Conservation (phyloP, 2,113 vertebrate genomes). For the Sorex araneus region DNA sequence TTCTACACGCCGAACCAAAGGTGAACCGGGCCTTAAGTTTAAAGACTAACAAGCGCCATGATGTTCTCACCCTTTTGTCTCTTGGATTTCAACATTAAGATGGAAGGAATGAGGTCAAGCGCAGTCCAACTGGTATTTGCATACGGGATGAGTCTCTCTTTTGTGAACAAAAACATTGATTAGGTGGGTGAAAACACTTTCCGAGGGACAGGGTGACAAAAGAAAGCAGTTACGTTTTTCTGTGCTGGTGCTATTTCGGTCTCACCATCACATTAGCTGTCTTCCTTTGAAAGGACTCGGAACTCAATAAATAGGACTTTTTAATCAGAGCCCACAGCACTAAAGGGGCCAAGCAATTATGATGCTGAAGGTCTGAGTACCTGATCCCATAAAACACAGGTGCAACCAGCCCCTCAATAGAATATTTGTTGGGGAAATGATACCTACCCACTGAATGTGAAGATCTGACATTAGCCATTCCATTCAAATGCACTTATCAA, state of each 20-base stretch:
- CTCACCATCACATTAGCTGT: slow-evolving; percentile 46
- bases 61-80: slow-evolving; percentile 57
- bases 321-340: slow-evolving; percentile 50
- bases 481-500: slow-evolving; percentile 66
- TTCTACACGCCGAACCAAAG: slow-evolving; percentile 54
- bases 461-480: slow-evolving; percentile 45
- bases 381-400: slow-evolving; percentile 49
- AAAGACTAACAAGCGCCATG: slow-evolving; percentile 30
- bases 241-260: slow-evolving; percentile 57
- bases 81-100: slow-evolving; percentile 60
- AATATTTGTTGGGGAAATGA: neutral
- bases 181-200: slow-evolving; percentile 69
- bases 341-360: slow-evolving; percentile 60
- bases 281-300: slow-evolving; percentile 53
- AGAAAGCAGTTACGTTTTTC: slow-evolving; percentile 62
- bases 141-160: slow-evolving; percentile 62
- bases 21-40: slow-evolving; percentile 67
- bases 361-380: neutral
- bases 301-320: slow-evolving; percentile 64
- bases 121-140: slow-evolving; percentile 76
- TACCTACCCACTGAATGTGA: neutral
- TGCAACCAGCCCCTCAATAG: slow-evolving; percentile 44
- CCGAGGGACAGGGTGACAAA: slow-evolving; percentile 66
- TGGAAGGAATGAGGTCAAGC: slow-evolving; percentile 72
- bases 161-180: slow-evolving; percentile 74